Evolutionary conservation across 2,888 invertebrate genomes (phyloP).

Genomic region (Trachelus stipa): DNA sequence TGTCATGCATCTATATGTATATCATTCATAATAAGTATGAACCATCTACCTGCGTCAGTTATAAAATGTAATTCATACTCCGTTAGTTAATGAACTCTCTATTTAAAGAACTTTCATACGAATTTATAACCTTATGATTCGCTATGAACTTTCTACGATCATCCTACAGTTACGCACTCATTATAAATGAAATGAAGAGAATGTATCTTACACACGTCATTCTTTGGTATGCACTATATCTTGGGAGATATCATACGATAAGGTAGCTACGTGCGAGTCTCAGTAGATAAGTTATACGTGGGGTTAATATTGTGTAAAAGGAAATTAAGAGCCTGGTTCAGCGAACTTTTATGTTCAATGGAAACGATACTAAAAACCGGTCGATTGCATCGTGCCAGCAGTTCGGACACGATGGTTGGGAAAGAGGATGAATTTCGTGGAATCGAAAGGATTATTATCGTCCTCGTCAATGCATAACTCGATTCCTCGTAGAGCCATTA

Average conservation of each 20-base stretch:
- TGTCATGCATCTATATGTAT: not conserved
- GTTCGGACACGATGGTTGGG: not conserved
- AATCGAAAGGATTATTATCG: not conserved
- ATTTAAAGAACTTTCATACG: not conserved
- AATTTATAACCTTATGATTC: not conserved
- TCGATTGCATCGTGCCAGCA: not conserved
- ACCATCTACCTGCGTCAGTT: not conserved
- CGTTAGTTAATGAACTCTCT: not conserved
- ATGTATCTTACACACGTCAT: not conserved
- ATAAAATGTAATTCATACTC: not conserved
- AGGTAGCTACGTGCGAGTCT: not conserved
- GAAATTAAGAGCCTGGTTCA: not conserved
- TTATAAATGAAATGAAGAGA: not conserved
- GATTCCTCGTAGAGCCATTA: not conserved
- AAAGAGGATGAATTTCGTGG: not conserved
- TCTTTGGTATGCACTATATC: not conserved
- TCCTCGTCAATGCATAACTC: not conserved
- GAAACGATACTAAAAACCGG: not conserved
- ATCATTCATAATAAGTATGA: not conserved
- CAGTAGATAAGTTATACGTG: not conserved
- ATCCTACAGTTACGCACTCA: not conserved
- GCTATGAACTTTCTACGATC: not conserved
- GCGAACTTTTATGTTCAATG: not conserved
- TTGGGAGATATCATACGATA: not conserved
- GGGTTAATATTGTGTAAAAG: not conserved